Evolutionary conservation across 37 sponge, comb jelly and placozoan species (phyloP), one percentile per base, ranked within the genome.

Genomic region (Ianthella basta): DNA sequence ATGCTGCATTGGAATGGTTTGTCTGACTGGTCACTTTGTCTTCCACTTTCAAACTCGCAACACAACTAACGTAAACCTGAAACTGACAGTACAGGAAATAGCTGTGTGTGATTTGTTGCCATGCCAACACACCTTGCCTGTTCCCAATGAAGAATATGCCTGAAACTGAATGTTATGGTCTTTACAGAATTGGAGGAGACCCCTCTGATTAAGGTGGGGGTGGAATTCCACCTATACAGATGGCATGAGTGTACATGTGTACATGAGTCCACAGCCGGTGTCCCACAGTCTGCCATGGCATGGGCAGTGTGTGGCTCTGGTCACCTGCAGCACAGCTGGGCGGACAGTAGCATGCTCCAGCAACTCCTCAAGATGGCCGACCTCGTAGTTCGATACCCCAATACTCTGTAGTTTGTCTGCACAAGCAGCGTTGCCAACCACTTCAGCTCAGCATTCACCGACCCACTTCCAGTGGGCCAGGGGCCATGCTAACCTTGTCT

Each of bases 381-480:
- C 84, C 21, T 87, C 87, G 84, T 92, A 92, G 66, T 92, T 92
- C 33, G 92, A 92, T 23, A 88, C 89, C 12, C 89, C 92, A n/a
- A 88, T 92, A 16, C 68, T 73, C 30, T 86, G 80, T 0, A 57
- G 69, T 38, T 88, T 87, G 0, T 87, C 92, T 85, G 50, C 54
- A 33, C 15, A 21, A n/a, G 27, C 6, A 25, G n/a, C 6, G 30
- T n/a, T n/a, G n/a, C n/a, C n/a, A n/a, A n/a, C n/a, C n/a, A n/a
- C n/a, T n/a, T n/a, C n/a, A n/a, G n/a, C n/a, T n/a, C n/a, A n/a
- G n/a, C n/a, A n/a, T n/a, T n/a, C n/a, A n/a, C n/a, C n/a, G n/a
- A n/a, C n/a, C n/a, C n/a, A n/a, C n/a, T n/a, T n/a, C 24, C 55
- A 25, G 20, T 44, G 37, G 73, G 21, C 15, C 44, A 27, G 40